These are phyloP conservation scores for Bathynomus jamesi DNA, from an alignment of 1,140 invertebrate species.

Conservation along the genomic window DNA sequence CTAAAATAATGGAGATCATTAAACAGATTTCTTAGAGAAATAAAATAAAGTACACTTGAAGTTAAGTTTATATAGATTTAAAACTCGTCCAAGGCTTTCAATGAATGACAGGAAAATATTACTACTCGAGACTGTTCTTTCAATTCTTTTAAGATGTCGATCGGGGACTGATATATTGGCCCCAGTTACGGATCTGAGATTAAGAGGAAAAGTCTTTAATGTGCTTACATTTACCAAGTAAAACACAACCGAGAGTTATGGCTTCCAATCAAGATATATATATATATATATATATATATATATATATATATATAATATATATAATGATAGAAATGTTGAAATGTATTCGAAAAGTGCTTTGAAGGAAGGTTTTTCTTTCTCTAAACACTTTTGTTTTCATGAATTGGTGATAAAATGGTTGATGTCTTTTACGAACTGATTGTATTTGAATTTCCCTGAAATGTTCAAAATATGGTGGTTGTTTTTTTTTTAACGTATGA, in stretches of 20 bases:
- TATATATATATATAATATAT: too few species aligned
- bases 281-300: too few species aligned
- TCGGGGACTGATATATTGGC: background rate
- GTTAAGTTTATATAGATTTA: background rate
- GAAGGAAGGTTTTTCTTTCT: too few species aligned
- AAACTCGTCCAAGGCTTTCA: background rate
- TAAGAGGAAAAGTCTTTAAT: background rate
- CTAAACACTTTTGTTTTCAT: too few species aligned
- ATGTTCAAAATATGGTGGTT: too few species aligned
- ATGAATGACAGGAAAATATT: background rate
- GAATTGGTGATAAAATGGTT: too few species aligned
- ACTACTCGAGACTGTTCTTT: background rate
- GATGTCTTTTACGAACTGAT: too few species aligned
- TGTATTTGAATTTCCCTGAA: too few species aligned
- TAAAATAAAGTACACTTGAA: background rate
- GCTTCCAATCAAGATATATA: too few species aligned
- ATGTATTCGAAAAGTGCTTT: too few species aligned
- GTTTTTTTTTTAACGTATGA: too few species aligned
- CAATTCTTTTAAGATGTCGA: conserved; percentile 1
- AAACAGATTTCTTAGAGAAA: background rate
- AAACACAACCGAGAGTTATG: background rate
- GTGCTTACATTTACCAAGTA: background rate
- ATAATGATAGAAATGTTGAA: too few species aligned
- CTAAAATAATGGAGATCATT: background rate
- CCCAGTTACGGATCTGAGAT: background rate